Percentiles rank a stretch among this genome's conserved stretches.
Conservation (phyloP, 2,888 invertebrate genomes). For the Eupithecia tripunctaria region DNA sequence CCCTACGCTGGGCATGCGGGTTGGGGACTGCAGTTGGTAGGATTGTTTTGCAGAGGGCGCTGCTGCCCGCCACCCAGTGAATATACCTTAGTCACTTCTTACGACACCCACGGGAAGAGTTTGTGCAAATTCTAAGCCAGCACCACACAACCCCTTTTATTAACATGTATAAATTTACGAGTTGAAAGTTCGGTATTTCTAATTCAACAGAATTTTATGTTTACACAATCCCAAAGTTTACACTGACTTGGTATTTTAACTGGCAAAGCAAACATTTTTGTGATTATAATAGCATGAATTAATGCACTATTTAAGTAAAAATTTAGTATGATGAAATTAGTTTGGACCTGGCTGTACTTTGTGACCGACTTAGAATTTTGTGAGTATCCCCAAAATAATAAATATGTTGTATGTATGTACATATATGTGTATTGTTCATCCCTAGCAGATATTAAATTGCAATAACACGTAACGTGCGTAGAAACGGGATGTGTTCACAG, state of each 20-base stretch:
- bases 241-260: not conserved
- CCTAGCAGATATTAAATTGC: not conserved
- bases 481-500: not conserved
- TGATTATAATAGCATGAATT: not conserved
- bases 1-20: too few relatives aligned
- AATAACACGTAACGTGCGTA: not conserved
- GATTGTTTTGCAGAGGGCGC: too few relatives aligned
- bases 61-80: too few relatives aligned
- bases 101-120: too few relatives aligned
- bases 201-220: not conserved
- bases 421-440: not conserved
- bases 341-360: not conserved
- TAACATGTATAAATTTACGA: not conserved
- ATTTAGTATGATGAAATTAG: not conserved
- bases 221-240: not conserved
- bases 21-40: too few relatives aligned
- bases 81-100: too few relatives aligned
- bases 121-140: too few relatives aligned
- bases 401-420: not conserved
- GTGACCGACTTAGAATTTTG: not conserved
- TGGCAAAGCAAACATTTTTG: not conserved
- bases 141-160: too few relatives aligned
- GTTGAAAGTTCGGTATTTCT: not conserved
- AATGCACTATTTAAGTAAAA: not conserved
- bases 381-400: not conserved